A percentile compares a stretch with the other conserved stretches of the same genome.
These are phyloP conservation scores for Aphelenchoides fujianensis DNA, from an alignment of 1,140 invertebrate species.

Conservation along the genomic window DNA sequence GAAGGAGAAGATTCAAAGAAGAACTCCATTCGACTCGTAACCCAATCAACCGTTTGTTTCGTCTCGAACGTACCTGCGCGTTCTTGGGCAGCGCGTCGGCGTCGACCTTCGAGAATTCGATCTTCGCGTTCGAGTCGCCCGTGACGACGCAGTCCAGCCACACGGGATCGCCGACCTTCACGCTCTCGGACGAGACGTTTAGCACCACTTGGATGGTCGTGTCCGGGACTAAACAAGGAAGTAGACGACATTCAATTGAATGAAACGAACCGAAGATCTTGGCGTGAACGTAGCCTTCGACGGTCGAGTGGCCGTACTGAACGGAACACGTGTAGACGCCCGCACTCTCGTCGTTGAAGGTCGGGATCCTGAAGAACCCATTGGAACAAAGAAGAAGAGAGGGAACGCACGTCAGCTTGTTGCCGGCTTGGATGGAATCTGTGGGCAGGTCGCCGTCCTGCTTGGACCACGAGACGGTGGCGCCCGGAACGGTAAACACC, in stretches of 20 bases:
- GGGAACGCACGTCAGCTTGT: slow-evolving; percentile 51
- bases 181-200: slow-evolving; percentile 55
- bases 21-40: background rate
- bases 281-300: slow-evolving; percentile 59
- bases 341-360: slow-evolving; percentile 53
- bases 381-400: background rate
- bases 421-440: slow-evolving; percentile 49
- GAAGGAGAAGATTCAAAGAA: background rate
- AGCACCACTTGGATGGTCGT: slow-evolving; percentile 61
- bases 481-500: slow-evolving; percentile 58
- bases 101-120: slow-evolving; percentile 58
- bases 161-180: slow-evolving; percentile 55
- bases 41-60: background rate
- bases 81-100: slow-evolving; percentile 51
- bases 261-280: slow-evolving; percentile 56
- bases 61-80: slow-evolving; percentile 48
- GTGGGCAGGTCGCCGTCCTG: slow-evolving; percentile 50
- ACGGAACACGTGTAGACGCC: slow-evolving; percentile 58
- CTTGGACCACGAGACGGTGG: slow-evolving; percentile 51
- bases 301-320: slow-evolving; percentile 51
- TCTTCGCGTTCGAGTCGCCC: slow-evolving; percentile 52
- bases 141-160: slow-evolving; percentile 60
- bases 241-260: slow-evolving; percentile 5
- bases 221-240: slow-evolving; percentile 53
- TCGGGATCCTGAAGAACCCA: slow-evolving; percentile 47